These are phyloP conservation scores for Rosalia funebris DNA, from an alignment of 2,888 invertebrate species.

Conservation along the genomic window DNA sequence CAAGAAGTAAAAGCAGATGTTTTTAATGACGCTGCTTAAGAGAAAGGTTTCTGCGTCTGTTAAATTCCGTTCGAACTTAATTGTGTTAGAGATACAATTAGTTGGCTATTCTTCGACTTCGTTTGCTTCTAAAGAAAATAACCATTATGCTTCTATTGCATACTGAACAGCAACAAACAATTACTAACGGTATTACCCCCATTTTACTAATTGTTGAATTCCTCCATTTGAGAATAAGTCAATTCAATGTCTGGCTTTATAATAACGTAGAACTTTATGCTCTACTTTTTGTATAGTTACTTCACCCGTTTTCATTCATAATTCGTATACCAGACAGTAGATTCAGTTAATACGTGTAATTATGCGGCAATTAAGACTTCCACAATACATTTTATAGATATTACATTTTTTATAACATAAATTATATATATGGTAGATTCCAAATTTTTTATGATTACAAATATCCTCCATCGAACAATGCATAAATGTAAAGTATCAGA, in stretches of 20 bases:
- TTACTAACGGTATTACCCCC: conserved; percentile 4
- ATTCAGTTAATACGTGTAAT: not conserved
- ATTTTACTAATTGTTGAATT: not conserved
- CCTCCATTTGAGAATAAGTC: conserved; percentile 2
- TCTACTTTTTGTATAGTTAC: conserved; percentile 11
- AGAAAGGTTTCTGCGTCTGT: not conserved
- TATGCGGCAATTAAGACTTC: not conserved
- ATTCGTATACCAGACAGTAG: not conserved
- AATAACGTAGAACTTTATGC: conserved; percentile 6
- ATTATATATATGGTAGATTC: too few relatives aligned
- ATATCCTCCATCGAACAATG: too few relatives aligned
- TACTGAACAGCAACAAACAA: not conserved
- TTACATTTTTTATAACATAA: too few relatives aligned
- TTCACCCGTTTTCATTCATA: conserved; percentile 10
- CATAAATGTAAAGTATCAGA: too few relatives aligned
- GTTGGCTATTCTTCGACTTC: too few relatives aligned
- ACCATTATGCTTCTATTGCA: not conserved
- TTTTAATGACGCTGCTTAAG: not conserved
- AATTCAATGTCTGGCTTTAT: conserved; percentile 2
- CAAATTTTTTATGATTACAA: too few relatives aligned
- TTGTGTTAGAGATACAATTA: too few relatives aligned
- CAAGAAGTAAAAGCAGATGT: not conserved
- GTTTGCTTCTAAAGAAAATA: not conserved
- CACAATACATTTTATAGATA: not conserved
- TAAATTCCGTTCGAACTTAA: not conserved